Base-by-base conservation (phyloP, 2,888 invertebrate species). In the Drosophila neonasuta region DNA sequence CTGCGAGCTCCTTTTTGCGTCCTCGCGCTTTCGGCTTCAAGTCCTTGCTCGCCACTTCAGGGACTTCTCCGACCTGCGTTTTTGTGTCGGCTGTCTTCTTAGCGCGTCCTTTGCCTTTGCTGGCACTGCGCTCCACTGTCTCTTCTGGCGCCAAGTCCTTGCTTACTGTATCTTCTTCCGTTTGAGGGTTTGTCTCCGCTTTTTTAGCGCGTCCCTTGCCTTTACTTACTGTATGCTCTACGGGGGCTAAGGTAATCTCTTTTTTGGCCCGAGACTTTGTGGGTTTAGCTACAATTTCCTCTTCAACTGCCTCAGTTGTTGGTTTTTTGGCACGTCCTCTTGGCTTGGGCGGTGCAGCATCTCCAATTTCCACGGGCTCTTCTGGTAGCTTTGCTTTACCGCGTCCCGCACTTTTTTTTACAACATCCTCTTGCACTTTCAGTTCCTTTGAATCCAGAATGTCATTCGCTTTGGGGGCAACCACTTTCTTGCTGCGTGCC, bases 321-420 rank as follows among this genome's bases (percentile, higher is more conserved):
- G 36, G 10, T 20, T 65, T 72, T 55, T 74, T 79, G n/a, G 67
- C 29, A 6, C 72, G 63, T 13, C 73, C 77, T 46, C 58, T 86
- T 5, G 68, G 41, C 13, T 72, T 71, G 9, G 52, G 46, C 0
- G 56, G 15, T 10, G 39, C 62, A 11, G 50, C 42, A 39, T 74
- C 71, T 1, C 7, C 45, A 10, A 10, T 39, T 65, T 50, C 49
- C 2, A 17, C 17, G 3, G 51, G 48, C 5, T 30, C 64, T 17
- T 39, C 68, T 7, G 11, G 17, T 0, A 24, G 41, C 41, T 61
- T 71, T 32, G 34, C 56, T 46, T 56, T 67, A 7, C 46, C 42
- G 15, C 77, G 62, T 11, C 9, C 30, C 5, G 59, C 9, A 10
- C 56, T 7, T 29, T 56, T 76, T 9, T 63, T 74, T 9, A 10